Evolutionary conservation across 2,888 invertebrate species (phyloP).

Genomic region (Deladenus siricidicola): DNA sequence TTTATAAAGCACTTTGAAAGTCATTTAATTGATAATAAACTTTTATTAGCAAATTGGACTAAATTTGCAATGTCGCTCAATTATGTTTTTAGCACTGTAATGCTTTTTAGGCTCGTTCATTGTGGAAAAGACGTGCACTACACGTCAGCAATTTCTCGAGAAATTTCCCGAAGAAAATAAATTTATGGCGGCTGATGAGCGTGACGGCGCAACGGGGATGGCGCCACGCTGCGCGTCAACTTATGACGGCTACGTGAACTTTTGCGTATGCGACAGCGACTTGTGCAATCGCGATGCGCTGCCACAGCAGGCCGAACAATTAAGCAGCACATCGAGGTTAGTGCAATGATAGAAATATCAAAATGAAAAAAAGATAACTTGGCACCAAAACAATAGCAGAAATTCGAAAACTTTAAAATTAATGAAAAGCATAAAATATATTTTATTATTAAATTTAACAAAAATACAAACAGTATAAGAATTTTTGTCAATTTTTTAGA

Average conservation of each 20-base stretch:
- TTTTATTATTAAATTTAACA: no score
- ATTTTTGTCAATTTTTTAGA: no score
- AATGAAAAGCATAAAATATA: no score
- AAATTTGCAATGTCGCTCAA: no score
- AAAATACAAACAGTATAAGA: no score
- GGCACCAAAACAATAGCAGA: not conserved
- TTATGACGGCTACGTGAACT: conserved; percentile 42
- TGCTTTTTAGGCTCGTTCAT: conserved; percentile 36
- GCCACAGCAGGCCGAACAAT: conserved; percentile 30
- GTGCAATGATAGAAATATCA: no score
- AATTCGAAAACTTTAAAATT: not conserved
- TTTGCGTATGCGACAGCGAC: conserved; percentile 37
- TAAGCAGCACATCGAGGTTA: no score
- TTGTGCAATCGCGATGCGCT: conserved; percentile 36
- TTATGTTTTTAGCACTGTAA: not conserved
- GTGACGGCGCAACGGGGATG: not conserved
- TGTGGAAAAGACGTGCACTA: conserved; percentile 41
- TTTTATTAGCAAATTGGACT: no score
- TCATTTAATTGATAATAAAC: no score
- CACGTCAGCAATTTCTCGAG: conserved; percentile 29
- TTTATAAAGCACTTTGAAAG: no score
- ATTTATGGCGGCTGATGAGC: not conserved
- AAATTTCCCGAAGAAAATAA: conserved; percentile 38
- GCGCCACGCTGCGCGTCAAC: conserved; percentile 35
- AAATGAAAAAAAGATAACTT: no score